Evolutionary conservation across 2,113 vertebrate species (phyloP).

Genomic region (Chionis minor): DNA sequence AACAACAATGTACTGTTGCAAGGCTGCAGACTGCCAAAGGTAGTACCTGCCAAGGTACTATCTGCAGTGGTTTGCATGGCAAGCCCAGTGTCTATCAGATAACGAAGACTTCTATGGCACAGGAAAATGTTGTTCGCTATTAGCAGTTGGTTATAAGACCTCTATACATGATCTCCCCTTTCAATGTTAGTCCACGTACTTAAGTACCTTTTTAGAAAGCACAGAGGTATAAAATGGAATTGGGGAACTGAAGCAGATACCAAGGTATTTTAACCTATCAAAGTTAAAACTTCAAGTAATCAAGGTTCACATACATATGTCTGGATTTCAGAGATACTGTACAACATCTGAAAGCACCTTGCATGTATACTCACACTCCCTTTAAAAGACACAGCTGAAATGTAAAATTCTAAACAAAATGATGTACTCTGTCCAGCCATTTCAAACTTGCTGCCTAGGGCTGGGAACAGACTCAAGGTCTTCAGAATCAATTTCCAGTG

Average conservation of each 20-base stretch:
- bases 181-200: neutral
- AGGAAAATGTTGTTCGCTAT: neutral
- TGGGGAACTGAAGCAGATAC: neutral
- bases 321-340: neutral
- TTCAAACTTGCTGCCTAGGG: neutral
- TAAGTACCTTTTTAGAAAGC: neutral
- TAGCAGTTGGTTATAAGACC: neutral
- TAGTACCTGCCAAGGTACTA: neutral
- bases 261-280: neutral
- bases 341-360: neutral
- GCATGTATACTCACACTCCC: fast-evolving
- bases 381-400: neutral
- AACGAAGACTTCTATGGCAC: neutral
- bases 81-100: neutral
- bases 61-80: neutral
- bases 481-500: neutral
- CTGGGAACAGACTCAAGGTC: neutral
- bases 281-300: neutral
- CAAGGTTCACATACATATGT: neutral
- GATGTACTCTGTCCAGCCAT: neutral
- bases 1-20: neutral
- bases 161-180: neutral
- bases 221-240: neutral
- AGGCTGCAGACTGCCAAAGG: neutral
- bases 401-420: neutral